Base-by-base conservation (phyloP, 2,113 vertebrate species). In the Atherinomorus stipes region DNA sequence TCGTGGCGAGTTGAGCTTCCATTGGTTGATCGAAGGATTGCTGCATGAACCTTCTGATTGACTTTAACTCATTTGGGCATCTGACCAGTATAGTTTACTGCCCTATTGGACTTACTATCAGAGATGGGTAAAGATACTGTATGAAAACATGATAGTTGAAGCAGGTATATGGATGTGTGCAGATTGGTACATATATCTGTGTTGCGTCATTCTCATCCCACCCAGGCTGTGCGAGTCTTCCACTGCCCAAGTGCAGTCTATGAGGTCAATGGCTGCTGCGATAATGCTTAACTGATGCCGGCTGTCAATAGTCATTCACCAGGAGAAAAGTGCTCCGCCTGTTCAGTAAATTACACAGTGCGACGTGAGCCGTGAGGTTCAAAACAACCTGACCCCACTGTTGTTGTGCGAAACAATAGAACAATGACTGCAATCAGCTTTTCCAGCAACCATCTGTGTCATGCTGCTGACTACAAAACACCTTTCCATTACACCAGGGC, bases 281-380 rank as follows among this genome's bases (percentile, higher is more conserved):
- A 90, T 90, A 87, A 91, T 86, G 79, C 83, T 84, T 76, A 84
- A 84, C 88, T 88, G 87, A 88, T 89, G 85, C 80, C 44, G 57
- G 71, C 88, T 91, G 91, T 93, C 91, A 91, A 92, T 91, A 92
- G 86, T 83, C 87, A 87, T 91, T 92, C 85, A 85, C 81, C 75
- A 60, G 86, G 85, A 86, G 84, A 88, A 90, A 85, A 90, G 81
- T 89, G 84, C 85, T 88, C 85, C 45, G 88, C 83, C 89, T 92
- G 83, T 88, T 88, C 89, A 88, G 88, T 93, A 92, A 94, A 94
- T 93, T 90, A 93, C 91, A 92, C 73, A 79, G 84, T 78, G 80
- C 79, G 64, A 61, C 63, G 73, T 82, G 84, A 87, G 84, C 83
- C 40, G 64, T 73, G 75, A 84, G 85, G 91, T 89, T 91, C 90